Percentiles rank a stretch among this genome's conserved stretches.
Conservation (phyloP, 1,140 invertebrate genomes). For the Oedothorax gibbosus region DNA sequence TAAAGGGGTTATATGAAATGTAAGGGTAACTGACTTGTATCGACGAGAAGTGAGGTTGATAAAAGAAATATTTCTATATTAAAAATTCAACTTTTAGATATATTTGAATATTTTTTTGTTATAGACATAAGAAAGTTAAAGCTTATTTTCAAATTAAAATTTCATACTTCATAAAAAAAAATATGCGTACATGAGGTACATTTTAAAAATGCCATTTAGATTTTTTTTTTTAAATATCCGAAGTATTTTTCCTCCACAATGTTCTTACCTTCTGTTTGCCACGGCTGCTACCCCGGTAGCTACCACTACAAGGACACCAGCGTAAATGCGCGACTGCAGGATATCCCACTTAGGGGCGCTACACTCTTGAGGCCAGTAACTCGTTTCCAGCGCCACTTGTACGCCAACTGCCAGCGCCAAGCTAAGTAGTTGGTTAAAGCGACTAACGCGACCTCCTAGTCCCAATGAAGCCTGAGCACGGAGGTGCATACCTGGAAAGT, state of each 20-base stretch:
- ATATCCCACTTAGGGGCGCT: conserved; percentile 63
- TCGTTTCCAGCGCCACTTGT: conserved; percentile 67
- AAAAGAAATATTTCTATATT: no score
- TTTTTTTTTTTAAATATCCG: no score
- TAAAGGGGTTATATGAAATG: no score
- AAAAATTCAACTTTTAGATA: no score
- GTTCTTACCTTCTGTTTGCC: conserved; percentile 24
- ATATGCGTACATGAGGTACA: no score
- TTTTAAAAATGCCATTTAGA: no score
- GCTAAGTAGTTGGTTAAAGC: conserved; percentile 68
- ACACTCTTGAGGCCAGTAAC: conserved; percentile 65
- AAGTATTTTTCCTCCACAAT: neutral
- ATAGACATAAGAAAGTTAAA: no score
- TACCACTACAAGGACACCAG: conserved; percentile 65
- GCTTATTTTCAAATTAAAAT: no score
- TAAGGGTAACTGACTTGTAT: no score
- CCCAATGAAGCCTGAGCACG: conserved; percentile 67
- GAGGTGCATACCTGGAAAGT: conserved; percentile 65
- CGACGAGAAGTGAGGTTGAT: no score
- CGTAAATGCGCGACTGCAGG: conserved; percentile 66
- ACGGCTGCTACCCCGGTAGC: conserved; percentile 61
- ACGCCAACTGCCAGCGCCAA: conserved; percentile 68
- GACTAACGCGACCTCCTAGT: conserved; percentile 67
- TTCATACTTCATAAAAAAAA: no score
- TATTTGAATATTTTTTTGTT: no score